Base-by-base conservation (phyloP, 2,113 vertebrate species). In the Caranx ignobilis region DNA sequence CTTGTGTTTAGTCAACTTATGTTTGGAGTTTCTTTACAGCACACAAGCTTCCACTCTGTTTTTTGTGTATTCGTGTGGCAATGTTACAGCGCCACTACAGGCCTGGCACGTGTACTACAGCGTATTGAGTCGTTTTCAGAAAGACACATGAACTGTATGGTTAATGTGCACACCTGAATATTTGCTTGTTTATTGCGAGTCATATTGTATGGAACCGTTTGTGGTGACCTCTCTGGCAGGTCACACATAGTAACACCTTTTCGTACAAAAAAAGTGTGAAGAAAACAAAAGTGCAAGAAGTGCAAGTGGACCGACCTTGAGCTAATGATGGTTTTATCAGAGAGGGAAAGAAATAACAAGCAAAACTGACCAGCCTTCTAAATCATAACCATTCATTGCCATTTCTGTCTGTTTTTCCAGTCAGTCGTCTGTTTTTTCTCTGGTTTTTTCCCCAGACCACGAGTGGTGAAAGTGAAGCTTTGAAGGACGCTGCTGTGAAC, bases 401-500 rank as follows among this genome's bases (percentile, higher is more conserved):
- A 61, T 75, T 56, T 88, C 73, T 19, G 4, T 77, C 66, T 34
- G 10, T 77, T 85, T 83, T 69, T 15, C 50, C n/a, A 18, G 55
- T 54, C 19, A 37, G 48, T 4, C 43, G 41, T 76, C 35, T 70
- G 35, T 35, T 31, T 60, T 15, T 67, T 16, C 26, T 34, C 54
- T 13, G 32, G 35, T 11, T 9, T 26, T 48, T 48, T 55, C 39
- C 45, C 37, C 61, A 75, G 52, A 62, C 66, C 48, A 7, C 12
- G 11, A 50, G 68, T 68, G 56, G 50, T 21, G 9, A 69, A 62
- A 56, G 55, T 1, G 3, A 72, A 60, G 26, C 64, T 88, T 72
- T 86, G 79, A 87, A 83, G 78, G 84, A 85, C 84, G 56, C 68
- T 50, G 55, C 34, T 48, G 71, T 80, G 79, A 86, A 85, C 77